Evolutionary conservation across 2,888 invertebrate species (phyloP), one percentile per base, ranked within the genome.

Genomic region (Drepana falcataria): DNA sequence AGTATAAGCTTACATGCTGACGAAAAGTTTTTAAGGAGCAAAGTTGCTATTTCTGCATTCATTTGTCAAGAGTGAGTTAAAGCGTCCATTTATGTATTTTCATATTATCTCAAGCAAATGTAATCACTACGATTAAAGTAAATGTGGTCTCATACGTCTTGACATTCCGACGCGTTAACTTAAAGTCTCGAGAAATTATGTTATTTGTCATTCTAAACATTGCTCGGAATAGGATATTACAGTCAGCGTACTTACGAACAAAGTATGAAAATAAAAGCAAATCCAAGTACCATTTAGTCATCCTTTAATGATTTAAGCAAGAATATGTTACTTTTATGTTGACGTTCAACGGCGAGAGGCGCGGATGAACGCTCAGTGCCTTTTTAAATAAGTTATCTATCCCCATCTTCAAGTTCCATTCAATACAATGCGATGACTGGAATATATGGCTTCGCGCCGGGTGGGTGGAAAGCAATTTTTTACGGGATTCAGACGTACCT

Each of bases 401-500:
- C 72, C 77, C 76, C 68, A 78, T 82, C 81, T 83, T 75, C 71
- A 70, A 65, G 71, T 75, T 69, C 69, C 70, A 77, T 75, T 84
- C 84, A 81, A 85, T 82, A 81, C 75, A 75, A 69, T 67, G 76
- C 73, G 71, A 78, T 81, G 81, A 78, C 81, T 82, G 67, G 79
- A 81, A 87, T 83, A 77, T 85, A 86, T 79, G 77, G 69, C 73
- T 75, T 76, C 74, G 71, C 75, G 70, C 73, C 76, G 51, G 78
- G 75, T 70, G 78, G 78, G 72, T 71, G 73, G 75, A 65, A 81
- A 77, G 87, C 80, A 81, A 89, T 89, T 87, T 89, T 87, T 90
- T 85, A 88, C 81, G 65, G 73, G 79, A 85, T 85, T 81, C 83
- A 80, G 81, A 78, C 79, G 73, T 84, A 82, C 80, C 81, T 87